Base-by-base conservation (phyloP, 2,113 vertebrate genomes). In the Stomatorhinus ivindoensis region DNA sequence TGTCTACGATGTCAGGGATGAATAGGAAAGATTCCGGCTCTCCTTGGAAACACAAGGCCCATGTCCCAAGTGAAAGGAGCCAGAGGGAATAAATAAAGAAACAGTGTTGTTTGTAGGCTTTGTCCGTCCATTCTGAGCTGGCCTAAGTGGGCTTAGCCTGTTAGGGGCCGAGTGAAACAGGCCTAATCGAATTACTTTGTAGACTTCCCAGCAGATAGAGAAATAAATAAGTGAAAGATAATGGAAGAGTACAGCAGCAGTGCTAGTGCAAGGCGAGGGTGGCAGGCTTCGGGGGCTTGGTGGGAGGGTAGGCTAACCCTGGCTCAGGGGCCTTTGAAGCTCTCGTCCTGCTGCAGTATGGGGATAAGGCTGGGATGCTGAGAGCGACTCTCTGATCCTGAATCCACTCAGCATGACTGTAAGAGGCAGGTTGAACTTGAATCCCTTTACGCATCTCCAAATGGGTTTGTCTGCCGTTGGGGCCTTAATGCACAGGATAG, bases 101-200 rank as follows among this genome's bases (percentile, higher is more conserved):
- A 47, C 8, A 3, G 19, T 46, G 82, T 24, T 3, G 83, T 24
- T 27, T 1, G 24, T 51, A 47, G 15, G 8, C 51, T 47, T 80
- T 82, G 73, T 65, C 39, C 82, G 5, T 13, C 19, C 24, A 86
- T 21, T 65, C 55, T 39, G 55, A 50, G 47, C 27, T 4, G 19
- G 44, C 19, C 35, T 84, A 47, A 44, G 21, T 47, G 44, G 19
- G 48, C 47, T 21, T 82, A 88, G 88, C 89, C 89, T 92, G 90
- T 76, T 84, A 89, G 90, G 88, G 58, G 47, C 83, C 44, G 58
- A 69, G 83, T 86, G 90, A 91, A 92, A 83, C 87, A 42, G 42
- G 88, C 80, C 82, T 92, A 92, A 92, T 91, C 91, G 76, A 92
- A 92, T 92, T 87, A 90, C 53, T 90, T 91, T 65, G 89, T 90